Base-by-base conservation (phyloP, 2,888 invertebrate species). In the Masnerella sp. region DNA sequence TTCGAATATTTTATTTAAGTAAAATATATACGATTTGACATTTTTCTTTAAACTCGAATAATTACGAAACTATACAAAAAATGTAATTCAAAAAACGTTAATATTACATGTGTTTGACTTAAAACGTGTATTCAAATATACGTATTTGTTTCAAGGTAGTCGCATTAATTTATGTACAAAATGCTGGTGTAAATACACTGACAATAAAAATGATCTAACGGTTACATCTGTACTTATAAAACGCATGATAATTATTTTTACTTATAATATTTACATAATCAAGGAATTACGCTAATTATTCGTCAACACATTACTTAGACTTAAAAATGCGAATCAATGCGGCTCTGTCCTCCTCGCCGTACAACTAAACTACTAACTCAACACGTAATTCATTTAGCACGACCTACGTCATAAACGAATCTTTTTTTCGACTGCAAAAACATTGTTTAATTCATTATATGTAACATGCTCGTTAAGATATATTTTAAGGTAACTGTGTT, bases 11-110 rank as follows among this genome's bases (percentile, higher is more conserved):
- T 73, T 73, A 67, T 73, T 73, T 73, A 68, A 73, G 49, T 73
- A 73, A 73, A 73, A 73, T 73, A 73, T 73, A 67, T 73, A 67
- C 62, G 72, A 72, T 72, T 72, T 72, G 65, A 72, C 67, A 72
- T 72, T 72, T 65, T 67, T 54, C 49, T 58, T 73, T 73, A 32
- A 73, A 68, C 62, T 68, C 45, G 68, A 67, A 68, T 72, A 68
- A 73, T 73, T 68, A 73, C 52, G 58, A 62, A 73, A 68, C 73
- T 73, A 73, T 73, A 73, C 73, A 73, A 73, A n/a, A 73, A 73
- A 68, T 73, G 62, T 68, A 73, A 73, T 73, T 68, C 62, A 68
- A 73, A 68, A 68, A 67, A 73, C 43, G 67, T 73, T 54, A 65
- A 67, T 72, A 59, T 71, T 71, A 72, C 61, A 67, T 59, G 71